Evolutionary conservation across 53 echinoderm and acorn worm genomes (phyloP), one percentile per base, ranked within the genome.

Genomic region (Mesocentrotus franciscanus): DNA sequence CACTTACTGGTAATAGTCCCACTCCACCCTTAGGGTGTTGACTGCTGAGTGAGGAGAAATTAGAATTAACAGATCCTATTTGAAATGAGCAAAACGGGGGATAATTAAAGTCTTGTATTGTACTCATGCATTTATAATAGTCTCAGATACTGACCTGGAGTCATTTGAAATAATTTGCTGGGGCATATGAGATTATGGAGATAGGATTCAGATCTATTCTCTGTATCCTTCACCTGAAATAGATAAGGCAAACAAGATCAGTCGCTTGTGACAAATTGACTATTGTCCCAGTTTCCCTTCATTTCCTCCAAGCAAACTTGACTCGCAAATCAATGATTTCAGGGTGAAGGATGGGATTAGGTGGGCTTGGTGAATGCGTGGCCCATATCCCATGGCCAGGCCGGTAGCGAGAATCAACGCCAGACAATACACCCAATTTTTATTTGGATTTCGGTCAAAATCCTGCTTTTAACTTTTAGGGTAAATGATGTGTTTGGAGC

Each of bases 241-340:
- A 87, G 87, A 87, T 58, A 1, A 0, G 8, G 87, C 15, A 12
- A 87, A 58, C 87, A 87, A 26, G 58, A 87, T 87, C 87, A 87
- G 87, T 87, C 87, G 27, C 26, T 87, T 87, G 87, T 87, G 87
- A 87, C 87, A 87, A 87, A 87, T 87, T 87, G 87, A 87, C 59
- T 87, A 87, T 87, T 87, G 87, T 87, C 87, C 87, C 87, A 87
- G 58, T 58, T 87, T 87, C 29, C 87, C 87, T 87, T 87, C 87
- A 87, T 87, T 87, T 87, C 57, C 87, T 87, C 58, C 58, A 8
- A 22, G 26, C 29, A 87, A 87, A 87, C 56, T 87, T 87, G 87
- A 87, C 87, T 87, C 18, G 27, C 36, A 59, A 87, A 57, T 87
- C 87, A 27, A 87, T 10, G 58, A 58, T 56, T 57, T 57, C 24